Conservation (phyloP, 2,888 invertebrate species). For the Phyllotreta striolata region DNA sequence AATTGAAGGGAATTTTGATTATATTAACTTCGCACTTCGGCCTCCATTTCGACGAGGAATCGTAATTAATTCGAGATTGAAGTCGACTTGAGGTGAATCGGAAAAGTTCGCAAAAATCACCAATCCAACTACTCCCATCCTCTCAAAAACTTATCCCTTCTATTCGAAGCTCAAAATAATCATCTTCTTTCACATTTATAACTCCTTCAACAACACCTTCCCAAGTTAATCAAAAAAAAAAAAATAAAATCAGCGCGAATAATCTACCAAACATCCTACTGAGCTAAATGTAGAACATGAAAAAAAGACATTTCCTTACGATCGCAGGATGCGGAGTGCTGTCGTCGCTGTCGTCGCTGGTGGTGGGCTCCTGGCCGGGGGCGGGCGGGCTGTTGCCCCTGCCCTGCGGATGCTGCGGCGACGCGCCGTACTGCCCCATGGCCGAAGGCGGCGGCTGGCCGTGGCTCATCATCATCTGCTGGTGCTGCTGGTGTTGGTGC, state of each 20-base stretch:
- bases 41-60: too few species aligned
- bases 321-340: constrained; percentile 75
- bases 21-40: too few species aligned
- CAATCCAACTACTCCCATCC: too few species aligned
- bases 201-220: too few species aligned
- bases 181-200: too few species aligned
- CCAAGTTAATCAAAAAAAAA: too few species aligned
- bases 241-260: not conserved
- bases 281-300: not conserved
- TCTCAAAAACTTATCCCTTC: not conserved
- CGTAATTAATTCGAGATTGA: too few species aligned
- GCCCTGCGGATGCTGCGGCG: constrained; percentile 67
- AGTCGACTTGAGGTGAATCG: too few species aligned
- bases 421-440: constrained; percentile 61
- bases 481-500: constrained; percentile 59
- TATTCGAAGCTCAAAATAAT: too few species aligned
- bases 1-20: too few species aligned
- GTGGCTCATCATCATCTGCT: constrained; percentile 61
- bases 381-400: constrained; percentile 69
- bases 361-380: constrained; percentile 70
- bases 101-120: too few species aligned
- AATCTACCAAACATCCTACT: not conserved
- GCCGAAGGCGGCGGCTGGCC: constrained; percentile 61
- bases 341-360: constrained; percentile 89
- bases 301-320: constrained; percentile 57